phyloP scores from a whole-genome alignment of 2,113 vertebrate genomes.

The Lycaon pictus region DNA sequence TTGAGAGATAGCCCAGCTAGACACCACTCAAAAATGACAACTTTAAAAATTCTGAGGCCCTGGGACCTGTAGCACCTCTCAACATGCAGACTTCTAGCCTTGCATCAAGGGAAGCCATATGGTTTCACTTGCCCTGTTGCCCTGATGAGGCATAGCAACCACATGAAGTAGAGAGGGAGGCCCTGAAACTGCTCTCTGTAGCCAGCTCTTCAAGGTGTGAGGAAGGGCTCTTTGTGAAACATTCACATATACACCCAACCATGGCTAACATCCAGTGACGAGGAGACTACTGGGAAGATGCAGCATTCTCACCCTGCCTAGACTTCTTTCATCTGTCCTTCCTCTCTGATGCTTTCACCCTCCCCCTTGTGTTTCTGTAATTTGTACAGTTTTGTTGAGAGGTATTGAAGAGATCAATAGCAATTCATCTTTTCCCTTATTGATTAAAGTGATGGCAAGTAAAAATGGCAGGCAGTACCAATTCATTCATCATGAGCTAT shows the following conservation, averaged over 20 bases:
- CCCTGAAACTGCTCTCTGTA: background rate
- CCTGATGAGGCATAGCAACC: background rate
- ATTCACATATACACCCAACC: background rate
- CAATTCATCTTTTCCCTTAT: conserved; percentile 86
- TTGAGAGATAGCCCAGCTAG: background rate
- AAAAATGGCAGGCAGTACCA: conserved; percentile 68
- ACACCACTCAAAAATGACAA: background rate
- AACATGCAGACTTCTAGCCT: background rate
- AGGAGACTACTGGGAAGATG: background rate
- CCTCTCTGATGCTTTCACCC: background rate
- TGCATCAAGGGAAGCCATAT: background rate
- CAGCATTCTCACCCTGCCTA: background rate
- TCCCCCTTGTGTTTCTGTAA: conserved; percentile 64
- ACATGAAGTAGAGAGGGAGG: background rate
- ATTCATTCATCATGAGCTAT: conserved; percentile 71
- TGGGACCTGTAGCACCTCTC: background rate
- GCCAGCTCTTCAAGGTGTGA: background rate
- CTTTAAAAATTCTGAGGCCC: background rate
- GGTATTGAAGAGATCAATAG: conserved; percentile 80
- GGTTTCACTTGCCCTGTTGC: background rate
- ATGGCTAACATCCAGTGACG: background rate
- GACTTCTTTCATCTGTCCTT: conserved; percentile 31
- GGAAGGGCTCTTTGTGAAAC: background rate
- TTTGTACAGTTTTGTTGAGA: conserved; percentile 76
- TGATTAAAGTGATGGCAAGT: conserved; percentile 80